Evolutionary conservation across 2,797 vertebrate species (phyloP).

Genomic region (Oophaga sylvatica): DNA sequence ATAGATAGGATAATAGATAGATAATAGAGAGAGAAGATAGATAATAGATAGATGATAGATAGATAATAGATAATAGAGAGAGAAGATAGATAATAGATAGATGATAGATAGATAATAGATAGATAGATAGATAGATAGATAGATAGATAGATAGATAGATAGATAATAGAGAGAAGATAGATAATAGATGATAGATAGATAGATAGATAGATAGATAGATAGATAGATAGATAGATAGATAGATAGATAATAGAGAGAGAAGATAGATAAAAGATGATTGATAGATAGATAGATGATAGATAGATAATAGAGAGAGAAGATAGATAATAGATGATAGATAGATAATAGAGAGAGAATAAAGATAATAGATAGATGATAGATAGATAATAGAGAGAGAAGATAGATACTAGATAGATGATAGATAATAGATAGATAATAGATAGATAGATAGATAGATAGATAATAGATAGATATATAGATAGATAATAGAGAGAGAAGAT

Average conservation of each 20-base stretch:
- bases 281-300: too few species aligned
- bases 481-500: neutral
- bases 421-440: conserved; percentile 10
- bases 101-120: conserved; percentile 22
- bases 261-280: too few species aligned
- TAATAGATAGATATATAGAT: conserved; percentile 1
- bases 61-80: neutral
- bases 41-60: neutral
- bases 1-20: neutral
- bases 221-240: neutral
- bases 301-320: too few species aligned
- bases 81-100: conserved; percentile 13
- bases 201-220: too few species aligned
- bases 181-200: neutral
- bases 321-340: too few species aligned
- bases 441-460: conserved; percentile 29
- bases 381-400: neutral
- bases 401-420: neutral
- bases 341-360: neutral
- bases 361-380: conserved; percentile 17
- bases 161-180: neutral
- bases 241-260: too few species aligned
- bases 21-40: neutral
- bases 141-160: too few species aligned
- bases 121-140: neutral